A percentile compares a stretch with the other conserved stretches of the same genome.
Evolutionary conservation across 2,888 invertebrate genomes (phyloP).

Genomic region (Stenotaenia linearis): DNA sequence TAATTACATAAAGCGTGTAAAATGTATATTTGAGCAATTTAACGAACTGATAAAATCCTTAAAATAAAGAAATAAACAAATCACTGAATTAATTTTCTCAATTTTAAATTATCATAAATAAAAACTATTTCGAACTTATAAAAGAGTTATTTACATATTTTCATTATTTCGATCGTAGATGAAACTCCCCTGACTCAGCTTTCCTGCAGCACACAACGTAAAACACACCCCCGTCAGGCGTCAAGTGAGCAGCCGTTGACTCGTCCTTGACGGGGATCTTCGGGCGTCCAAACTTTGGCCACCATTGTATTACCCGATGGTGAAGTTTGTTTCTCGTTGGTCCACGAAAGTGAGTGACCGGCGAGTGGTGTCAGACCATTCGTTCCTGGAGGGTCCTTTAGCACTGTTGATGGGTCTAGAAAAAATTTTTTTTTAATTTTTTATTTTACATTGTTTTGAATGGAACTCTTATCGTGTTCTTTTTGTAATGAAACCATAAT

Average conservation of each 20-base stretch:
- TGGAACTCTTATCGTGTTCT: too few relatives aligned
- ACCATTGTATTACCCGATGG: conserved; percentile 68
- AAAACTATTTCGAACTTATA: too few relatives aligned
- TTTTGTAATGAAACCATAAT: too few relatives aligned
- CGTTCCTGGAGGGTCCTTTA: conserved; percentile 39
- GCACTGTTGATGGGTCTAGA: not conserved
- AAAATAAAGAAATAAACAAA: too few relatives aligned
- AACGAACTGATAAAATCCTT: too few relatives aligned
- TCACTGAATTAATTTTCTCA: too few relatives aligned
- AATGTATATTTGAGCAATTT: not conserved
- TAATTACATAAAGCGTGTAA: too few relatives aligned
- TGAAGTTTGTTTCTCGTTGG: conserved; percentile 61
- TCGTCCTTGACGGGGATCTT: conserved; percentile 61
- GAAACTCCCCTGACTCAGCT: not conserved
- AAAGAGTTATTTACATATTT: too few relatives aligned
- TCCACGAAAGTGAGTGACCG: conserved; percentile 85
- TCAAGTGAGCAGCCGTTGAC: not conserved
- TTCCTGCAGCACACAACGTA: not conserved
- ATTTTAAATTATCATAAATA: not conserved
- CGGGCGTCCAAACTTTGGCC: conserved; percentile 90
- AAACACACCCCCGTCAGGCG: not conserved
- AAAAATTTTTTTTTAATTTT: too few relatives aligned
- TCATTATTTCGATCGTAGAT: too few relatives aligned
- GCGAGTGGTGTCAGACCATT: conserved; percentile 45
- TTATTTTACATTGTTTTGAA: too few relatives aligned